Base-by-base conservation (phyloP, 1,140 invertebrate species). In the Diorhabda carinulata region DNA sequence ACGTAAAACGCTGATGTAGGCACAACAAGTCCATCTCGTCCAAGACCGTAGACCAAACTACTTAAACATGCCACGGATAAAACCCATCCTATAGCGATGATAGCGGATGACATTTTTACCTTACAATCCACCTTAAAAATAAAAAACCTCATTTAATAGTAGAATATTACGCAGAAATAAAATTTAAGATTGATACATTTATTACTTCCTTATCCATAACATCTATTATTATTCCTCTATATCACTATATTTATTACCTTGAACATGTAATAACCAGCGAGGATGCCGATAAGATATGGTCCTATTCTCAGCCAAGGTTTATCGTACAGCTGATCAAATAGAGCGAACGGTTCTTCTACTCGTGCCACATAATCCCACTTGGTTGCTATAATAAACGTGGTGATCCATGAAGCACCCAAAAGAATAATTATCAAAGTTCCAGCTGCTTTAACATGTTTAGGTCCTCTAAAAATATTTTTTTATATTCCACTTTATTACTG, bases 231-330 rank as follows among this genome's bases (percentile, higher is more conserved):
- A 25, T 25, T 25, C 1, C 25, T 25, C 25, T 52, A 6, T 52
- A 52, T 6, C 8, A 4, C n/a, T 52, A 52, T 52, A 4, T n/a
- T 2, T 52, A 52, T 25, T 52, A 52, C 47, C 76, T 86, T 88
- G 78, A 89, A 90, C 10, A 93, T 79, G 62, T 89, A 85, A 82
- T 91, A 93, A 5, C 92, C 92, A 7, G 89, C 84, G 5, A 88
- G 83, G 84, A 92, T 92, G 65, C 92, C 92, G 43, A 93, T 83
- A 67, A 93, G 86, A 79, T 93, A 94, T 4, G 91, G 89, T 4
- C 91, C 92, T 5, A 92, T 87, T 76, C 92, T 83, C 9, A 92
- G 86, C 92, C 91, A 94, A 2, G 92, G 92, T 77, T 93, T 93
- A 80, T 93, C 91, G 77, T 94, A 94, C 25, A 94, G 81, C 68